phyloP scores from a whole-genome alignment of 2,888 invertebrate species.

The Anarsia innoxiella region DNA sequence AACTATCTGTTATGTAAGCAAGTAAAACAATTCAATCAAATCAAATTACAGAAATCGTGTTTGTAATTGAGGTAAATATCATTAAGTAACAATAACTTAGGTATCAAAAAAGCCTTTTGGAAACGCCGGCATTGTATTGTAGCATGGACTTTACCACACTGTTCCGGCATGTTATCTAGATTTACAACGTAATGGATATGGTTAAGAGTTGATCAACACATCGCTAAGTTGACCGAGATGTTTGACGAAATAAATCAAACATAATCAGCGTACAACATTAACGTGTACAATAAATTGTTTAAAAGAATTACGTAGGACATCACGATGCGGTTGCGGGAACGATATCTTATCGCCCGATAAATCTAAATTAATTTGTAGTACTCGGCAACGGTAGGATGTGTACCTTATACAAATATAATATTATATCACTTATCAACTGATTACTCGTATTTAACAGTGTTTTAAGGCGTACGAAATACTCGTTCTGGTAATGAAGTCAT shows the following conservation, averaged over 20 bases:
- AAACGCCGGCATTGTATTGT: no score
- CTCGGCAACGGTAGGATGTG: conserved; percentile 24
- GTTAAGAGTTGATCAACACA: conserved; percentile 4
- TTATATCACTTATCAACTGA: conserved; percentile 5
- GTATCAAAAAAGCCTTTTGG: no score
- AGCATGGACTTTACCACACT: no score
- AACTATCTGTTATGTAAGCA: no score
- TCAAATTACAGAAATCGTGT: no score
- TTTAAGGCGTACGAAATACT: no score
- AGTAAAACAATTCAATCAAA: no score
- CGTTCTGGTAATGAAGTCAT: conserved; percentile 22
- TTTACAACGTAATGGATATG: conserved; percentile 1
- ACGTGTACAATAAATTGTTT: conserved; percentile 23
- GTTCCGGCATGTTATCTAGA: neutral
- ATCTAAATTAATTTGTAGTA: conserved; percentile 37
- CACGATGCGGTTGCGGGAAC: conserved; percentile 28
- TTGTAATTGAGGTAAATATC: no score
- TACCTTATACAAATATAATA: conserved; percentile 17
- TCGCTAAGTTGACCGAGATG: conserved; percentile 15
- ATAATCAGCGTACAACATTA: conserved; percentile 15
- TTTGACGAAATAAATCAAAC: conserved; percentile 28
- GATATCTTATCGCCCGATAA: conserved; percentile 44
- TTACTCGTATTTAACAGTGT: conserved; percentile 3
- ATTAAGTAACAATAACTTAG: no score
- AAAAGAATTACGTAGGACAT: conserved; percentile 27